Evolutionary conservation across 2,113 vertebrate genomes (phyloP).

Genomic region (Cynocephalus volans): DNA sequence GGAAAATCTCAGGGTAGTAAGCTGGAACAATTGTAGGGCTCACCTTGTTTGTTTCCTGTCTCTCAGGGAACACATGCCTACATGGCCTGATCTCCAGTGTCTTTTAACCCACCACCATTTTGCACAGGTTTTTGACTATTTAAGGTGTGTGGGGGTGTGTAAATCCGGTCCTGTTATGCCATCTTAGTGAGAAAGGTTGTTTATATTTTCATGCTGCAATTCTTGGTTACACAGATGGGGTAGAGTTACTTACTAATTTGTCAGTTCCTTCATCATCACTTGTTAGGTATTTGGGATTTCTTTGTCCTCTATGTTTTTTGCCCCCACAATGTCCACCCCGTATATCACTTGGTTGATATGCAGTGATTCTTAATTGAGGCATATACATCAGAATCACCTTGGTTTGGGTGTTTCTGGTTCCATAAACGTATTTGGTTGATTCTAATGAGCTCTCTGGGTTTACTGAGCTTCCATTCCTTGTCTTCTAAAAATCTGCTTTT

Average conservation of each 20-base stretch:
- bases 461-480: not conserved
- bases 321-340: not conserved
- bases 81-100: not conserved
- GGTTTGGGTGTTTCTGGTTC: not conserved
- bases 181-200: not conserved
- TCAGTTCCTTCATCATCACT: not conserved
- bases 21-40: not conserved
- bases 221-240: not conserved
- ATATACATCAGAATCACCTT: not conserved
- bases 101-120: not conserved
- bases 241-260: not conserved
- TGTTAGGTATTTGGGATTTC: not conserved
- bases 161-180: not conserved
- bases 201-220: not conserved
- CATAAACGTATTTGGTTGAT: not conserved
- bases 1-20: not conserved
- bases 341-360: not conserved
- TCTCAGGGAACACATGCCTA: not conserved
- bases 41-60: not conserved
- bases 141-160: not conserved
- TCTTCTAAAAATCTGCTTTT: not conserved
- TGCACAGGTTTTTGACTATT: not conserved
- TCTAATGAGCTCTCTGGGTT: not conserved
- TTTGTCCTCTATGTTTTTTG: not conserved
- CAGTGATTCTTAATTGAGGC: not conserved